phyloP scores from a whole-genome alignment of 2,888 invertebrate genomes.

The Odontocolon sp. region DNA sequence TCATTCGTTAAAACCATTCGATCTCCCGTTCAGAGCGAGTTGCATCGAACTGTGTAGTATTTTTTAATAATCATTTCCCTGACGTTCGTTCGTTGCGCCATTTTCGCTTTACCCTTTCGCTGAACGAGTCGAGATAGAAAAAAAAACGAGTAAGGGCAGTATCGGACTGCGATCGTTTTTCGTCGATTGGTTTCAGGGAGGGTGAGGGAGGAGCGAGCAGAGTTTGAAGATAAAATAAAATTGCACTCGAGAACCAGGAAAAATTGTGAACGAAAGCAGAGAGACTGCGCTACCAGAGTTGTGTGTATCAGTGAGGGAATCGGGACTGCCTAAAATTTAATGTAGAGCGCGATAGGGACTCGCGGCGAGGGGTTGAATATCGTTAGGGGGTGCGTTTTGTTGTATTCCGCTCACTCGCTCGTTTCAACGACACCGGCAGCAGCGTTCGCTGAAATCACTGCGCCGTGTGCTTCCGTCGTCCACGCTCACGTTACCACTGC shows the following conservation, averaged over 20 bases:
- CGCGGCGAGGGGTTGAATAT: conserved; percentile 25
- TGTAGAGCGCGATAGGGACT: conserved; percentile 46
- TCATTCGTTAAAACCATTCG: background rate
- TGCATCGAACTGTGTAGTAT: background rate
- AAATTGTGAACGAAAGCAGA: conserved; percentile 5
- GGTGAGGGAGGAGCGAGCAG: background rate
- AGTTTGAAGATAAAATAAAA: conserved; percentile 50
- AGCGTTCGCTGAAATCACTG: conserved; percentile 50
- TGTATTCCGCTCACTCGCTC: conserved; percentile 37
- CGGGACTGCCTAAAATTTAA: conserved; percentile 54
- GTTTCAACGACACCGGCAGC: conserved; percentile 46
- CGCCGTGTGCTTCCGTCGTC: conserved; percentile 47
- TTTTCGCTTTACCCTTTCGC: conserved; percentile 29
- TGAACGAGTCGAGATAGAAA: background rate
- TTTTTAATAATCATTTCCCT: conserved; percentile 34
- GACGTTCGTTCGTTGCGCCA: conserved; percentile 20
- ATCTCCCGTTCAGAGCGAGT: background rate
- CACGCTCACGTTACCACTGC: conserved; percentile 26
- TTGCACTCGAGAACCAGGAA: conserved; percentile 21
- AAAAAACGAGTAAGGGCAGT: conserved; percentile 11
- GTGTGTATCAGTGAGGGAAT: conserved; percentile 32
- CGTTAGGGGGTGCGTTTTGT: conserved; percentile 9
- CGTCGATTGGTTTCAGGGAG: conserved; percentile 46
- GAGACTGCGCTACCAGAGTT: conserved; percentile 10
- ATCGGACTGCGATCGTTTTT: conserved; percentile 49